Conservation (phyloP, 1,140 invertebrate genomes). For the Neelides sp. region DNA sequence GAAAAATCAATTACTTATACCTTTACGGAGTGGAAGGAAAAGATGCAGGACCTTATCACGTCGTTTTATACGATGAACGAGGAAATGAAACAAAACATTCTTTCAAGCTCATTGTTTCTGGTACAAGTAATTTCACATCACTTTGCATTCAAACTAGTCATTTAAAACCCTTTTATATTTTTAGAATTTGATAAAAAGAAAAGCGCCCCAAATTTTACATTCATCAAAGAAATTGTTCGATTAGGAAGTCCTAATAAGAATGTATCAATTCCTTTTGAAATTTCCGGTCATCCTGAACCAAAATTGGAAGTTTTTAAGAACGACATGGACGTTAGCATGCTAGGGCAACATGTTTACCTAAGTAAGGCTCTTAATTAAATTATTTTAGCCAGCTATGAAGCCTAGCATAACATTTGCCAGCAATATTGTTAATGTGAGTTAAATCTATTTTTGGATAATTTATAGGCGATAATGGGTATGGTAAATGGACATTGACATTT, state of each 20-base stretch:
- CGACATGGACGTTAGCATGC: constrained; percentile 7
- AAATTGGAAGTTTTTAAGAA: constrained; percentile 9
- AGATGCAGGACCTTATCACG: constrained; percentile 12
- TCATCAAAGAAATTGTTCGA: constrained; percentile 1
- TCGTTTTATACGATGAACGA: constrained; percentile 2
- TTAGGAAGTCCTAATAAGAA: neutral
- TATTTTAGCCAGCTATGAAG: too few relatives aligned
- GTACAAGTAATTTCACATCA: neutral
- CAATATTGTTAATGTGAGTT: too few relatives aligned
- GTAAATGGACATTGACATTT: constrained; percentile 14
- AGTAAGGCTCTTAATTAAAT: too few relatives aligned
- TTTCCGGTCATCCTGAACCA: constrained; percentile 15
- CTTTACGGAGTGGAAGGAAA: constrained; percentile 7
- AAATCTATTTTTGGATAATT: too few relatives aligned
- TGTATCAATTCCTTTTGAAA: constrained; percentile 6
- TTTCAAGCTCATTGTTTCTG: neutral
- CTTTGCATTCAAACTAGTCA: neutral
- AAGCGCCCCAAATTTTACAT: neutral
- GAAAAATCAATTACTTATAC: neutral
- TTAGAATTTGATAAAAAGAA: constrained; percentile 8
- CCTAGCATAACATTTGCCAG: too few relatives aligned
- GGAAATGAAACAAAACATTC: constrained; percentile 4
- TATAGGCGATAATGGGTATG: constrained; percentile 18
- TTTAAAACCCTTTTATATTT: neutral
- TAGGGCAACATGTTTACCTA: neutral